phyloP scores from a whole-genome alignment of 2,113 vertebrate genomes.

The Hoplias malabaricus region DNA sequence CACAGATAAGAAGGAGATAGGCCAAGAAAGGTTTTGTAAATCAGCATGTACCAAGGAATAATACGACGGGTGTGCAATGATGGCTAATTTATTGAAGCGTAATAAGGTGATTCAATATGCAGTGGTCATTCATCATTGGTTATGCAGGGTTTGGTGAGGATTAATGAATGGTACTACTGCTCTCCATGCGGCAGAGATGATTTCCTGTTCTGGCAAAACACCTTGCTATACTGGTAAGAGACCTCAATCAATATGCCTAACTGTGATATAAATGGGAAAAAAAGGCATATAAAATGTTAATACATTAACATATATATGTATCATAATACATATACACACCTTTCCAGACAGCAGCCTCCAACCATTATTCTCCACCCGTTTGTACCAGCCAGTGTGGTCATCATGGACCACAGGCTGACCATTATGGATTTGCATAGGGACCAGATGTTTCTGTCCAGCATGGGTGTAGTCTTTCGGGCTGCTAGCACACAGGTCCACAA shows the following conservation, averaged over 20 bases:
- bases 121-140: neutral
- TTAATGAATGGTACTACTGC: neutral
- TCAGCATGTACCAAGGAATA: too few relatives aligned
- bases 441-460: slow-evolving; percentile 48
- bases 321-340: slow-evolving; percentile 55
- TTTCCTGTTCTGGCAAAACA: too few relatives aligned
- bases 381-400: slow-evolving; percentile 73
- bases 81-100: too few relatives aligned
- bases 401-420: slow-evolving; percentile 33
- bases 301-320: too few relatives aligned
- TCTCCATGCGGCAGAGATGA: too few relatives aligned
- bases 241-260: too few relatives aligned
- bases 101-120: too few relatives aligned
- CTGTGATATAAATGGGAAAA: neutral
- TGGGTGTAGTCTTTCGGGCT: slow-evolving; percentile 77
- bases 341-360: slow-evolving; percentile 75
- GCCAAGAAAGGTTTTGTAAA: too few relatives aligned
- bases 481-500: slow-evolving; percentile 78
- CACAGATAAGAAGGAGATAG: too few relatives aligned
- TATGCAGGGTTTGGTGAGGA: neutral
- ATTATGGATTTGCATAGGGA: slow-evolving; percentile 51
- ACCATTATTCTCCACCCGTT: slow-evolving; percentile 78
- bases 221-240: too few relatives aligned
- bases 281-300: too few relatives aligned
- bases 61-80: too few relatives aligned